Evolutionary conservation across 2,888 invertebrate genomes (phyloP), one percentile per base, ranked within the genome.

Genomic region (Polylopha cassiicola): DNA sequence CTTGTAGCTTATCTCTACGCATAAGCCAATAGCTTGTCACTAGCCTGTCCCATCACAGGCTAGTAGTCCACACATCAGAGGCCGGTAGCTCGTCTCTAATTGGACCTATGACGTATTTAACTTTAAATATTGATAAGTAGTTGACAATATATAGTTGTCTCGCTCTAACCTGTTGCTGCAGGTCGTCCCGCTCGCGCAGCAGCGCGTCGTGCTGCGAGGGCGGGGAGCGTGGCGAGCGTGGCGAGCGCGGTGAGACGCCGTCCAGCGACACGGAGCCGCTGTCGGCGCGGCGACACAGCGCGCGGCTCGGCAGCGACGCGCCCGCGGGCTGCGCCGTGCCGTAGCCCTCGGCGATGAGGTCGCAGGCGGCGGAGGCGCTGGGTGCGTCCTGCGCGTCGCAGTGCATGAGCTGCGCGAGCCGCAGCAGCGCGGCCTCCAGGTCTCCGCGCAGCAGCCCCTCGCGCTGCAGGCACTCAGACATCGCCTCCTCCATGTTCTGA

Each of bases 121-220:
- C n/a, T n/a, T n/a, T n/a, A n/a, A n/a, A n/a, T n/a, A n/a, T n/a
- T n/a, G n/a, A n/a, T n/a, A n/a, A n/a, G n/a, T 10, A 7, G 15
- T 23, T 27, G 8, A 18, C 10, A 16, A 3, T 11, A 8, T 4
- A 4, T 11, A 14, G 9, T 14, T 39, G 17, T 37, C 9, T 15
- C 17, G 11, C 11, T 7, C n/a, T 8, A 64, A 94, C 94, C 90
- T 94, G 94, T 43, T 90, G 89, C 28, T 89, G 88, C 47, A 94
- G 72, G 65, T 94, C 94, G 48, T 91, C 91, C 13, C 88, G 85
- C 52, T 93, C 93, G 31, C 80, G 87, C 50, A 87, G 89, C 21
- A 90, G 84, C 16, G 87, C 87, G 37, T 93, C 93, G 20, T 6
- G 90, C 71, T 41, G 92, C 87, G 44, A 86, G 87, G 7, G 54